Percentiles rank a stretch among this genome's conserved stretches.
These are phyloP conservation scores for Euplexia lucipara DNA, from an alignment of 2,888 invertebrate species.

Conservation along the genomic window DNA sequence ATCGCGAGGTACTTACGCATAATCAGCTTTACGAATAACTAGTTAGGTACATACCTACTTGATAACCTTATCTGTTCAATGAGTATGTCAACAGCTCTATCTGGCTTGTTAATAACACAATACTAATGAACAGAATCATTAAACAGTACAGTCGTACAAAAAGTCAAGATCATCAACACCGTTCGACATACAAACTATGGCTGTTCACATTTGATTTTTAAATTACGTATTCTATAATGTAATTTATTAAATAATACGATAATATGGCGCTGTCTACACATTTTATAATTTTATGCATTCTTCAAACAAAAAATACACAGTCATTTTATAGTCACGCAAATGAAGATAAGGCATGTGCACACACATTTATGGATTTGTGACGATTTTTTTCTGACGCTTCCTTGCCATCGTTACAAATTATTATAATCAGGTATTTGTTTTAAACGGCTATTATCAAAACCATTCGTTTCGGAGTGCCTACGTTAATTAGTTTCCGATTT, in stretches of 20 bases:
- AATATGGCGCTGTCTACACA: constrained; percentile 24
- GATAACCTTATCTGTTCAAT: constrained; percentile 87
- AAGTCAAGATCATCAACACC: constrained; percentile 36
- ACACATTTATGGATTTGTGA: constrained; percentile 32
- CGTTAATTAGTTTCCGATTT: constrained; percentile 73
- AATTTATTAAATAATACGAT: constrained; percentile 42
- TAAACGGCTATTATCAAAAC: constrained; percentile 60
- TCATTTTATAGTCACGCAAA: constrained; percentile 38
- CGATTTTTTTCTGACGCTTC: constrained; percentile 35
- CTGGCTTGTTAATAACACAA: constrained; percentile 80
- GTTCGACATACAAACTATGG: constrained; percentile 10
- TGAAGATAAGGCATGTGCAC: constrained; percentile 48
- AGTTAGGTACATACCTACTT: constrained; percentile 56
- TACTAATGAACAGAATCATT: constrained; percentile 69
- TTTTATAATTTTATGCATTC: constrained; percentile 38
- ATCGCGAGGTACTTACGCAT: constrained; percentile 52
- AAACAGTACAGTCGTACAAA: constrained; percentile 68
- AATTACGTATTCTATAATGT: constrained; percentile 3
- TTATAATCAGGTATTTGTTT: constrained; percentile 59
- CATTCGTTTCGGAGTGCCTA: constrained; percentile 58
- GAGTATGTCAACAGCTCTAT: constrained; percentile 86
- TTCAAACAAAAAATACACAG: constrained; percentile 27
- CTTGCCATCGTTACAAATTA: constrained; percentile 44
- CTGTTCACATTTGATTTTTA: constrained; percentile 18
- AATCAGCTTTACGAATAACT: constrained; percentile 64